These are phyloP conservation scores for Prostheceraeus crozeri DNA, from an alignment of 2,888 invertebrate genomes.

Conservation along the genomic window DNA sequence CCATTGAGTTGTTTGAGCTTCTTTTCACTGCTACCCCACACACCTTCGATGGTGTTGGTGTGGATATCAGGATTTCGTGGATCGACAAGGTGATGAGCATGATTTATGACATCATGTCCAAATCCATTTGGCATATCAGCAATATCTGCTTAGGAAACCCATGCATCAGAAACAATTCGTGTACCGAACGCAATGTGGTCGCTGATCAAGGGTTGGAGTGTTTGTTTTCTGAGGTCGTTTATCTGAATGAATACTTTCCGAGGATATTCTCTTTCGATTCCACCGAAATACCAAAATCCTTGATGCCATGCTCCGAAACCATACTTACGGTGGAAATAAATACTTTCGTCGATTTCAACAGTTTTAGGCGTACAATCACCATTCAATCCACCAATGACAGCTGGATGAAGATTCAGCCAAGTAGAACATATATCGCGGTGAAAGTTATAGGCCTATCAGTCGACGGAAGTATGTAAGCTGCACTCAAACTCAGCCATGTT, in stretches of 20 bases:
- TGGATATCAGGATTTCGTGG: conserved; percentile 8
- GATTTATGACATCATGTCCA: conserved; percentile 16
- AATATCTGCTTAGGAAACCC: too few relatives aligned
- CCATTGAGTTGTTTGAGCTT: conserved; percentile 16
- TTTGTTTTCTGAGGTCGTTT: background rate
- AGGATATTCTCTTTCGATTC: background rate
- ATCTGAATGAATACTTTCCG: conserved; percentile 6
- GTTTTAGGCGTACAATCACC: background rate
- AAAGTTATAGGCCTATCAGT: conserved; percentile 11
- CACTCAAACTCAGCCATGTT: background rate
- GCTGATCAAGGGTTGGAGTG: background rate
- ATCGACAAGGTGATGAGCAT: conserved; percentile 6
- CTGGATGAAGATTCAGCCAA: conserved; percentile 7
- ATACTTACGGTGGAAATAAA: conserved; percentile 5
- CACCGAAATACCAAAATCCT: conserved; percentile 5
- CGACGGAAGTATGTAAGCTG: background rate
- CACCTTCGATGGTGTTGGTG: conserved; percentile 22
- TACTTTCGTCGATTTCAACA: background rate
- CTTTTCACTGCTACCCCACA: background rate
- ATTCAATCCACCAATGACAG: background rate
- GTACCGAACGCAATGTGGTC: background rate
- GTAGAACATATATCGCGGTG: background rate
- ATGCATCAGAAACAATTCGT: conserved; percentile 3
- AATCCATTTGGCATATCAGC: background rate
- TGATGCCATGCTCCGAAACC: background rate